A percentile compares a stretch with the other conserved stretches of the same genome.
phyloP scores from a whole-genome alignment of 2,113 vertebrate genomes.

The Tauraco erythrolophus region DNA sequence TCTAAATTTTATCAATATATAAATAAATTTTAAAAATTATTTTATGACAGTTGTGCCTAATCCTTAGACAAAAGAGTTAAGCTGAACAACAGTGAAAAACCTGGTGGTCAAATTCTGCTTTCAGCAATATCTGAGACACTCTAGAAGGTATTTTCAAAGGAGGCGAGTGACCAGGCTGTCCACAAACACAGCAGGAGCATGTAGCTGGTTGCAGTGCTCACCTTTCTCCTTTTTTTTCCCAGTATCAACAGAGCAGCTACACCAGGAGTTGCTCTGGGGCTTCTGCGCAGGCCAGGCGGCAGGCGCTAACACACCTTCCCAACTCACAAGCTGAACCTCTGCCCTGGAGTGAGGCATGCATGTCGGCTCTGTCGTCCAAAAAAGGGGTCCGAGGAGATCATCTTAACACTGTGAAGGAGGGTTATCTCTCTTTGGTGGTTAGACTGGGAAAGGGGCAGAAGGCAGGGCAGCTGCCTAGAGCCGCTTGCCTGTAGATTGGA shows the following conservation, averaged over 20 bases:
- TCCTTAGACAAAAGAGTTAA: background rate
- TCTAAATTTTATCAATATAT: background rate
- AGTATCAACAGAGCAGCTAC: background rate
- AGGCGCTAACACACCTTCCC: background rate
- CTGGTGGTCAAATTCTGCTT: background rate
- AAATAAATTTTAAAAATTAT: background rate
- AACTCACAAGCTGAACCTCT: background rate
- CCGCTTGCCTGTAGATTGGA: background rate
- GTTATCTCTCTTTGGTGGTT: background rate
- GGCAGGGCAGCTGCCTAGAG: background rate
- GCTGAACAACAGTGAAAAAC: background rate
- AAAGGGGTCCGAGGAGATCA: accelerated
- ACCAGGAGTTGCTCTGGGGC: background rate
- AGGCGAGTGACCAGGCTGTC: background rate
- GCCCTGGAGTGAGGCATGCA: background rate
- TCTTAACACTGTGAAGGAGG: background rate
- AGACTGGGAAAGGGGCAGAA: background rate
- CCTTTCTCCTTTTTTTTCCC: background rate
- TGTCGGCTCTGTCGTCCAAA: background rate
- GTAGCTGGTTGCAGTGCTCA: background rate
- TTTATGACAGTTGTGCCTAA: accelerated
- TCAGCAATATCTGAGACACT: background rate
- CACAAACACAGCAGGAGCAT: background rate
- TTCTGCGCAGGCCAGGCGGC: background rate
- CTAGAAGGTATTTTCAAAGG: background rate